Base-by-base conservation (phyloP, 2,797 vertebrate species). In the Acanthurus tractus region DNA sequence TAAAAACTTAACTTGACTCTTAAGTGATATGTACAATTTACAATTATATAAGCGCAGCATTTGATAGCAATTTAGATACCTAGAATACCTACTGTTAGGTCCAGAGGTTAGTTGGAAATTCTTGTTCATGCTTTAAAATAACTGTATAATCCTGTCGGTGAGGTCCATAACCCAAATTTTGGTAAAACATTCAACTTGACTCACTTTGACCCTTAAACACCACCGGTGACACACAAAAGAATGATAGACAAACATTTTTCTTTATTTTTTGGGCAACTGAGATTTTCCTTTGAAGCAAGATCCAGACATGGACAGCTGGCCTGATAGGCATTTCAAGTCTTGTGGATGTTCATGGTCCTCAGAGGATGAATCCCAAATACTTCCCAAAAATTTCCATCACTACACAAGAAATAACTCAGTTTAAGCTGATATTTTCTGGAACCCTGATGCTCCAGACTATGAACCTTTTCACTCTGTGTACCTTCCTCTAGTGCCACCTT, bases 241-340 rank as follows among this genome's bases (percentile, higher is more conserved):
- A 29, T 4, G 29, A 29, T 3, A 29, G 12, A 44, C 4, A 14
- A 10, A 17, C 11, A 20, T 59, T 8, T 18, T n/a, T 48, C 36
- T 57, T 9, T 48, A 22, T 38, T n/a, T 69, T 48, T 3, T 5
- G 6, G 12, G 8, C 0, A 7, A 55, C 11, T 46, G 0, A 46
- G 3, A 49, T n/a, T 23, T 34, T 25, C 0, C 23, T 53, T 18
- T 71, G 0, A 15, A 46, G 12, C 14, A 49, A 58, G 23, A 61
- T 70, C n/a, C n/a, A n/a, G n/a, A n/a, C n/a, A n/a, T 36, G 66
- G n/a, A 48, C 52, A 34, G 15, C 53, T 46, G 20, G 25, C 8
- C 3, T 40, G 11, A 34, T 15, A 14, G 38, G 17, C 11, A 12
- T 29, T 7, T 6, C 12, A 44, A 13, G n/a, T n/a, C 15, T 3